Percentiles rank a stretch among this genome's conserved stretches.
These are phyloP conservation scores for Dexiosoma caninum DNA, from an alignment of 2,888 invertebrate genomes.

Conservation along the genomic window DNA sequence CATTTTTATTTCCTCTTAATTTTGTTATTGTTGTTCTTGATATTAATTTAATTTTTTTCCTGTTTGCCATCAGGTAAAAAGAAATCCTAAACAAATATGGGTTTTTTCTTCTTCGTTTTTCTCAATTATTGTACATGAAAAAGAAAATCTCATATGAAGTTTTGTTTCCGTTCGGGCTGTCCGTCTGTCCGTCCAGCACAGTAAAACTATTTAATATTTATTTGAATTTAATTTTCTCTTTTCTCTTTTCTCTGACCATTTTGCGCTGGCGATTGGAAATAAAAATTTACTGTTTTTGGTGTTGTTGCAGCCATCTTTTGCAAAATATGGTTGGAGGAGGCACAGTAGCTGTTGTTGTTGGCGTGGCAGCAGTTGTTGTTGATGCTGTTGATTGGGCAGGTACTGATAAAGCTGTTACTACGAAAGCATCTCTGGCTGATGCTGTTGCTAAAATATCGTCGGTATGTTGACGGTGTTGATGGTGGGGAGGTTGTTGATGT, in stretches of 20 bases:
- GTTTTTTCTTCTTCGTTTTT: background rate
- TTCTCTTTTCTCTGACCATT: background rate
- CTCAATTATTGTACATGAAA: conserved; percentile 2
- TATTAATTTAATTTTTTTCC: background rate
- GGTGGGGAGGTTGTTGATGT: background rate
- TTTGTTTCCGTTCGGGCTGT: background rate
- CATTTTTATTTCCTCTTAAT: conserved; percentile 37
- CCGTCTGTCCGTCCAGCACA: background rate
- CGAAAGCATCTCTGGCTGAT: conserved; percentile 21
- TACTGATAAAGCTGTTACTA: conserved; percentile 25
- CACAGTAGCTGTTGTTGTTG: conserved; percentile 63
- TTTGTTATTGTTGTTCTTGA: background rate
- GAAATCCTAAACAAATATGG: conserved; percentile 33
- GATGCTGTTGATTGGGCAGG: conserved; percentile 49
- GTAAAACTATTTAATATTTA: conserved; percentile 40
- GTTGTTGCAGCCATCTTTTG: conserved; percentile 74
- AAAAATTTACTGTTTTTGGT: conserved; percentile 65
- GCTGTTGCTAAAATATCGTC: conserved; percentile 22
- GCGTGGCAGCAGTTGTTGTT: conserved; percentile 46
- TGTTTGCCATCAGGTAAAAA: conserved; percentile 1
- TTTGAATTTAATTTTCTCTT: conserved; percentile 40
- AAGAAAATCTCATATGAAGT: conserved; percentile 15
- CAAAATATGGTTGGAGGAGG: conserved; percentile 74
- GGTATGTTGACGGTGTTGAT: background rate
- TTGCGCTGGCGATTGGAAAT: too few species aligned